phyloP scores from a whole-genome alignment of 2,888 invertebrate genomes.

The Aproaerema taeniolella region DNA sequence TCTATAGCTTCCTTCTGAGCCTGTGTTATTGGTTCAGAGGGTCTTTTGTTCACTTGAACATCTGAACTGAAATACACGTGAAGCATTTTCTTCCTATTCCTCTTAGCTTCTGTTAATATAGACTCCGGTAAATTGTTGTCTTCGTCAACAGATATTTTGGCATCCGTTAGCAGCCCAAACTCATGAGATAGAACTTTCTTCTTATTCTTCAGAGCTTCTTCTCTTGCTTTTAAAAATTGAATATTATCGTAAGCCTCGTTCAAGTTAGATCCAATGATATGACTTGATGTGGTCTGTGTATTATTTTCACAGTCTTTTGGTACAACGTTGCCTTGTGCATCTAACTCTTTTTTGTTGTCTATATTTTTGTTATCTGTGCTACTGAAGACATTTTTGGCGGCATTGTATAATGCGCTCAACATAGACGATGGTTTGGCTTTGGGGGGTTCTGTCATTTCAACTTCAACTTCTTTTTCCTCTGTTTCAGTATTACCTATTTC shows the following conservation, averaged over 20 bases:
- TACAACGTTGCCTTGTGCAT: constrained; percentile 56
- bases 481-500: constrained; percentile 17
- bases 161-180: constrained; percentile 53
- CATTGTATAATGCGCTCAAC: constrained; percentile 45
- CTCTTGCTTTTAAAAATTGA: constrained; percentile 51
- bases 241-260: constrained; percentile 42
- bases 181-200: constrained; percentile 72
- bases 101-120: constrained; percentile 48
- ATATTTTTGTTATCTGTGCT: constrained; percentile 35
- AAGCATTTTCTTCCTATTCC: constrained; percentile 55
- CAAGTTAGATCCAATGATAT: constrained; percentile 49
- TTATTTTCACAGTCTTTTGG: constrained; percentile 28
- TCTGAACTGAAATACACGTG: constrained; percentile 40
- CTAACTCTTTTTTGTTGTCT: constrained; percentile 50
- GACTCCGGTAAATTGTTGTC: constrained; percentile 46
- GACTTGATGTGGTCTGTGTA: constrained; percentile 38
- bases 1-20: constrained; percentile 78
- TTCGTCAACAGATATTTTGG: too few relatives aligned
- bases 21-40: constrained; percentile 45
- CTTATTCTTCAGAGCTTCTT: constrained; percentile 65
- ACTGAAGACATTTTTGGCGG: constrained; percentile 53
- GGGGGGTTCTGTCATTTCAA: not conserved
- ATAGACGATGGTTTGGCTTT: not conserved
- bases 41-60: not conserved
- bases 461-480: not conserved